A percentile compares a stretch with the other conserved stretches of the same genome.
Evolutionary conservation across 2,113 vertebrate genomes (phyloP).

Genomic region (Bolborhynchus lineola): DNA sequence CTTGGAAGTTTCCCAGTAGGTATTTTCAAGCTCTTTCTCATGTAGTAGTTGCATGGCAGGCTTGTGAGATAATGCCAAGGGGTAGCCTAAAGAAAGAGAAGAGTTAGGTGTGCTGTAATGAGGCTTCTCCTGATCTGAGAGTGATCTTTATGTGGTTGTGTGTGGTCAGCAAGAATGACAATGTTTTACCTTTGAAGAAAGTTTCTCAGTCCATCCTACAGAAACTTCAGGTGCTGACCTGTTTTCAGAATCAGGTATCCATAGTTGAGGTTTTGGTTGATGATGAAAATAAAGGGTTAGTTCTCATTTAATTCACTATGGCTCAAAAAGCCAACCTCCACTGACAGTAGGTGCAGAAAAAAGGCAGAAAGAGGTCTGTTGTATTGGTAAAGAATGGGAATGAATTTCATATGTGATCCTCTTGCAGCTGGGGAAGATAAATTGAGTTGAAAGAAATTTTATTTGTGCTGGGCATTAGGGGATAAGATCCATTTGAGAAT

Average conservation of each 20-base stretch:
- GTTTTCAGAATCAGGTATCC: not conserved
- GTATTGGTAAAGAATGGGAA: not conserved
- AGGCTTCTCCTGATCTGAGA: constrained; percentile 18
- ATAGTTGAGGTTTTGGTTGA: not conserved
- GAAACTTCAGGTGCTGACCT: not conserved
- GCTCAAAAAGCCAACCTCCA: not conserved
- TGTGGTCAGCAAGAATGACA: not conserved
- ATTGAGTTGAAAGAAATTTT: constrained; percentile 40
- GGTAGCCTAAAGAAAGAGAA: not conserved
- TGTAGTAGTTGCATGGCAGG: constrained; percentile 50
- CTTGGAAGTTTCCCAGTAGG: constrained; percentile 52
- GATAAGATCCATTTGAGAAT: constrained; percentile 43
- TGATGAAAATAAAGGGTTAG: not conserved
- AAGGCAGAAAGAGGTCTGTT: not conserved
- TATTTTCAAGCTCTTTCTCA: constrained; percentile 62
- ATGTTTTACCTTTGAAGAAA: not conserved
- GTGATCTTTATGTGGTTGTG: not conserved
- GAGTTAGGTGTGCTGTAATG: constrained; percentile 22
- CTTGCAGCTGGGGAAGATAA: not conserved
- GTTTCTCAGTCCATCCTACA: not conserved
- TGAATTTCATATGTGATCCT: not conserved
- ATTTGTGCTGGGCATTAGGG: constrained; percentile 11
- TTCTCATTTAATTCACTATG: not conserved
- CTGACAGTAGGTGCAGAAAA: not conserved
- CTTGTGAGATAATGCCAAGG: constrained; percentile 51